These are phyloP conservation scores for Decapterus maruadsi DNA, from an alignment of 2,797 vertebrate species.

Conservation along the genomic window DNA sequence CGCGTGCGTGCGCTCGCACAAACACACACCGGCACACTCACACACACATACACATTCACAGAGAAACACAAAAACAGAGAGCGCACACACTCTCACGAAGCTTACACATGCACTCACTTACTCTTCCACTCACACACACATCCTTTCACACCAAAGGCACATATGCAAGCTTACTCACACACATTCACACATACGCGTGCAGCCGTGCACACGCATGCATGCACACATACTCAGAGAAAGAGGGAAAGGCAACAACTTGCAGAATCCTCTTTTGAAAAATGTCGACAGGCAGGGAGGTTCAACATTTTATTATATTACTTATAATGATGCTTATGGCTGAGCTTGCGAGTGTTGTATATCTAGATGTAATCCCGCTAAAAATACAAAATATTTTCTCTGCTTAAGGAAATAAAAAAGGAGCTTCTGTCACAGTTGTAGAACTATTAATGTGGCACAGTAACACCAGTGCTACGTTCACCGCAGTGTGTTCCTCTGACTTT, in stretches of 20 bases:
- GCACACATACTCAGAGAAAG: background rate
- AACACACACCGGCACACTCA: background rate
- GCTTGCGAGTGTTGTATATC: background rate
- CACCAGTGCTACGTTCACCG: conserved; percentile 3
- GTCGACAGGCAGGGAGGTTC: conserved; percentile 20
- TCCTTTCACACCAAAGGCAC: conserved; percentile 15
- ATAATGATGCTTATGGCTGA: conserved; percentile 7
- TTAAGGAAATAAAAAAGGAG: background rate
- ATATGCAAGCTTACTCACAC: conserved; percentile 7
- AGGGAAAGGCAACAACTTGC: conserved; percentile 26
- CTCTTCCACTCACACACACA: background rate
- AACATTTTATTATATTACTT: conserved; percentile 32
- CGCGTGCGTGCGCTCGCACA: conserved; percentile 29
- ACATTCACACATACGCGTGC: background rate
- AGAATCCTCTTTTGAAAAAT: conserved; percentile 31
- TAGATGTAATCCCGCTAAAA: conserved; percentile 9
- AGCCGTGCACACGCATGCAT: no score
- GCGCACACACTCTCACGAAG: conserved; percentile 15
- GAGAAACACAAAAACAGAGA: conserved; percentile 19
- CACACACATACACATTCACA: conserved; percentile 3
- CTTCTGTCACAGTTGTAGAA: conserved; percentile 9
- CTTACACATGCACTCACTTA: conserved; percentile 16
- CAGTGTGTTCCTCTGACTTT: conserved; percentile 13
- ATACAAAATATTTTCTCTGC: background rate
- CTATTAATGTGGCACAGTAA: conserved; percentile 16